These are phyloP conservation scores for Zoanthus solanderi DNA, from an alignment of 92 coral and sea anemone genomes.

Conservation along the genomic window DNA sequence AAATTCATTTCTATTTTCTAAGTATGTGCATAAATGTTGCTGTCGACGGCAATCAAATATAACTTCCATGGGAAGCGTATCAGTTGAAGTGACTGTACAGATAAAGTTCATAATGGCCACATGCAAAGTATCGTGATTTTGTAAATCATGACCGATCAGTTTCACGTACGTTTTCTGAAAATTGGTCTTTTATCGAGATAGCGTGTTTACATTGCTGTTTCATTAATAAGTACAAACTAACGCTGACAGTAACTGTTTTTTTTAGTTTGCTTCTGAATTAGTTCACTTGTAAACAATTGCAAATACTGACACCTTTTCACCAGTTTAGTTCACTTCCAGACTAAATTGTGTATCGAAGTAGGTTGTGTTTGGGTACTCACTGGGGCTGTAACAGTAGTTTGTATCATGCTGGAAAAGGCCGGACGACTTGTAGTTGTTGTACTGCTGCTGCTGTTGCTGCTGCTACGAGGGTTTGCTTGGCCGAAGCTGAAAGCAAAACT, in stretches of 20 bases:
- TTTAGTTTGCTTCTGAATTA: slow-evolving; percentile 28
- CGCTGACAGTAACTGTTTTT: slow-evolving; percentile 8
- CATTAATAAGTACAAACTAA: slow-evolving; percentile 34
- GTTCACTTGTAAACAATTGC: slow-evolving; percentile 1
- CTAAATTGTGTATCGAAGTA: slow-evolving; percentile 43
- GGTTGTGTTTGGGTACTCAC: slow-evolving; percentile 20
- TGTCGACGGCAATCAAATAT: slow-evolving; percentile 45
- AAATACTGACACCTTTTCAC: neutral
- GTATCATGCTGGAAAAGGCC: slow-evolving; percentile 31
- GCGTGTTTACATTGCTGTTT: slow-evolving; percentile 11
- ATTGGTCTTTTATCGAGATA: slow-evolving; percentile 8
- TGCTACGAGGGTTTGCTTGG: slow-evolving; percentile 57
- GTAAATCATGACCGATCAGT: neutral
- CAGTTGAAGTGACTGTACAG: slow-evolving; percentile 28
- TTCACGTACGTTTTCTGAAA: slow-evolving; percentile 1
- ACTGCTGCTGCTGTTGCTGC: slow-evolving; percentile 27
- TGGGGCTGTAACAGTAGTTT: slow-evolving; percentile 33
- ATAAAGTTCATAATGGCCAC: slow-evolving; percentile 14
- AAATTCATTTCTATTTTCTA: slow-evolving; percentile 16
- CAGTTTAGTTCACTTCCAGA: slow-evolving; percentile 24
- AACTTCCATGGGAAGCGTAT: slow-evolving; percentile 47
- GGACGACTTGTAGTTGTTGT: slow-evolving; percentile 17
- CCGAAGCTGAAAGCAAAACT: slow-evolving; percentile 77
- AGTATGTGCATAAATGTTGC: slow-evolving; percentile 35
- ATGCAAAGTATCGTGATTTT: slow-evolving; percentile 52